Percentiles rank a stretch among this genome's conserved stretches.
These are phyloP conservation scores for Hydroisotoma schaefferi DNA, from an alignment of 2,888 invertebrate genomes.

Conservation along the genomic window DNA sequence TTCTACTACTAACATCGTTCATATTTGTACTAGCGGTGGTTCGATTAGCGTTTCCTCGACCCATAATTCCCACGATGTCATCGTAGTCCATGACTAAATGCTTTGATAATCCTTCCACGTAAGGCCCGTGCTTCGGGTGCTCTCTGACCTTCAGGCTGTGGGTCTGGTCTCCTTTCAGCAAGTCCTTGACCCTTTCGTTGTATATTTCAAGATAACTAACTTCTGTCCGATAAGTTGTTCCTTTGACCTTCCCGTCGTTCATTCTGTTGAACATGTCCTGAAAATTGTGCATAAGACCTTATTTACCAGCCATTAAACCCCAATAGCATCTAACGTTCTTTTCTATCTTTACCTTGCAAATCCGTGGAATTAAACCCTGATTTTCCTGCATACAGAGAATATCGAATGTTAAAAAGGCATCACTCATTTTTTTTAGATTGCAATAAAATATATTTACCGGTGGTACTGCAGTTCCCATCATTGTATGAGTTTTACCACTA, in stretches of 20 bases:
- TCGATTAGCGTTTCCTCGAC: constrained; percentile 73
- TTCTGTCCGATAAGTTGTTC: constrained; percentile 78
- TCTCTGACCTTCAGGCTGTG: constrained; percentile 74
- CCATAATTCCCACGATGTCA: constrained; percentile 77
- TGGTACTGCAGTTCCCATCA: constrained; percentile 71
- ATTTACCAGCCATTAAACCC: neutral
- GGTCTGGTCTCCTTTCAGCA: constrained; percentile 57
- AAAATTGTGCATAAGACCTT: constrained; percentile 13
- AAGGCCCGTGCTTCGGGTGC: constrained; percentile 74
- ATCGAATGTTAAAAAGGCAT: neutral
- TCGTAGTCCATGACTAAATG: constrained; percentile 81
- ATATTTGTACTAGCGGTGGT: constrained; percentile 86
- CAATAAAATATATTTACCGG: constrained; percentile 54
- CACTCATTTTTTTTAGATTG: neutral
- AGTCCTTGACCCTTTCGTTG: constrained; percentile 75
- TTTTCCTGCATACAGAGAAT: constrained; percentile 66
- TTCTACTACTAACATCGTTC: constrained; percentile 87
- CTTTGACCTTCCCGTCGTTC: constrained; percentile 73
- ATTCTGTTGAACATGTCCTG: constrained; percentile 72
- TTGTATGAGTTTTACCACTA: constrained; percentile 85
- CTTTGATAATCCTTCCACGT: constrained; percentile 80
- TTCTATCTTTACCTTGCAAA: constrained; percentile 63
- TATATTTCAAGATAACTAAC: constrained; percentile 84
- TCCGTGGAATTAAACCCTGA: constrained; percentile 79
- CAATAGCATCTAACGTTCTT: no score